Base-by-base conservation (phyloP, 2,113 vertebrate genomes). In the Microcebus jonahi region DNA sequence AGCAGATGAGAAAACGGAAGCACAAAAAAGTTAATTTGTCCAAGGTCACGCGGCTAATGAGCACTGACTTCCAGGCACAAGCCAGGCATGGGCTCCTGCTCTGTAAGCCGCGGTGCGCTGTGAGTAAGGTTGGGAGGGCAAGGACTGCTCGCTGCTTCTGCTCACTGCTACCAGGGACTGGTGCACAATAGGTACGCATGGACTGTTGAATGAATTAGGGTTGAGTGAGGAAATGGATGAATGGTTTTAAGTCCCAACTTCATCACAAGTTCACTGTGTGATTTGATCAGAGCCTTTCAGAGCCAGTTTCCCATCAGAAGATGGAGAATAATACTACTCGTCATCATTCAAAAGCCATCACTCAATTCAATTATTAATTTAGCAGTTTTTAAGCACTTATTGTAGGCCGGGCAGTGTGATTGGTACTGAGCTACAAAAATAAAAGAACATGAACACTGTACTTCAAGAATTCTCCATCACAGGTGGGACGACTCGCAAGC, bases 51-150 rank as follows among this genome's bases (percentile, higher is more conserved):
- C 4, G 20, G 67, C 67, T 34, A 17, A n/a, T 61, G 39, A 29
- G 15, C 4, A 20, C 48, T 48, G 90, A 63, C 42, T 42, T 68
- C 50, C 14, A 50, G 88, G 65, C 31, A 59, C n/a, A 36, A 48
- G 7, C 42, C 59, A 63, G 67, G 67, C 59, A 25, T 21, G 50
- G 27, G 81, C 11, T n/a, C 34, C 2, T 0, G 8, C 14, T 20
- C 23, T 36, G 34, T 20, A 29, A 23, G 55, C 36, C 63, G 6
- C 0, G 4, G 17, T 48, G n/a, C 6, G 2, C 61, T 9, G 5
- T 21, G 8, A 1, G 21, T 23, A 15, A 9, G 21, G 23, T 57
- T 20, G 25, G 1, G 34, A 68, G 13, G n/a, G 45, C 48, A 29
- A 67, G 45, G 55, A 34, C 18, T 29, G 27, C 27, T 27, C 7